These are phyloP conservation scores for Heterocephalus glaber DNA, from an alignment of 2,113 vertebrate genomes.

Conservation along the genomic window DNA sequence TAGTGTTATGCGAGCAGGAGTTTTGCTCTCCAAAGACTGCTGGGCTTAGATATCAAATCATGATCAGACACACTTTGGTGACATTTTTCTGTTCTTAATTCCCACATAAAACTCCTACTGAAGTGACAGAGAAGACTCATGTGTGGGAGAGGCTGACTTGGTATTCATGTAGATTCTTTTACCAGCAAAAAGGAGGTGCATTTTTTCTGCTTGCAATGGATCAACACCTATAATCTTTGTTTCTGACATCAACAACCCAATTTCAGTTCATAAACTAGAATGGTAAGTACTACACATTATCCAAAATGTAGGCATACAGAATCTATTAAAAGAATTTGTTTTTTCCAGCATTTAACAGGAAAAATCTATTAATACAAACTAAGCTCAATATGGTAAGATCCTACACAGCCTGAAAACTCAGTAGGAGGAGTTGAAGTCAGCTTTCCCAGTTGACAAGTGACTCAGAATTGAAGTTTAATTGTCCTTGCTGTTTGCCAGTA, in stretches of 20 bases:
- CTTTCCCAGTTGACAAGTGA: constrained; percentile 45
- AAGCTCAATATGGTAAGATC: constrained; percentile 50
- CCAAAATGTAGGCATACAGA: neutral
- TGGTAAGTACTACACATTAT: neutral
- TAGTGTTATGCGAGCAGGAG: constrained; percentile 52
- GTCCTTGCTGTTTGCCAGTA: constrained; percentile 74
- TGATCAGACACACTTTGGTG: constrained; percentile 54
- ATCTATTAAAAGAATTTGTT: constrained; percentile 18
- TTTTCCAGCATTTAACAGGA: constrained; percentile 42
- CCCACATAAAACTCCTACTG: constrained; percentile 76
- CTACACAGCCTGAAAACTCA: constrained; percentile 49
- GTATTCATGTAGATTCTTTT: constrained; percentile 45
- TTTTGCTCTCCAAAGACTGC: constrained; percentile 50
- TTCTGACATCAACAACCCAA: neutral
- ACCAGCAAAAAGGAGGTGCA: neutral
- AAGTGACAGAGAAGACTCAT: constrained; percentile 50
- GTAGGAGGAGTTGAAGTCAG: constrained; percentile 14
- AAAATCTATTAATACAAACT: neutral
- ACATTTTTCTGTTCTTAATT: constrained; percentile 71
- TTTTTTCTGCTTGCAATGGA: neutral
- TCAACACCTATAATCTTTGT: neutral
- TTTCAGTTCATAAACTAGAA: constrained; percentile 40
- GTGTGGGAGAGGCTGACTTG: constrained; percentile 55
- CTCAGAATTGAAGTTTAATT: constrained; percentile 72
- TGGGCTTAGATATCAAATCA: constrained; percentile 65